Base-by-base conservation (phyloP, 2,888 invertebrate species). In the Andrena hattorfiana region DNA sequence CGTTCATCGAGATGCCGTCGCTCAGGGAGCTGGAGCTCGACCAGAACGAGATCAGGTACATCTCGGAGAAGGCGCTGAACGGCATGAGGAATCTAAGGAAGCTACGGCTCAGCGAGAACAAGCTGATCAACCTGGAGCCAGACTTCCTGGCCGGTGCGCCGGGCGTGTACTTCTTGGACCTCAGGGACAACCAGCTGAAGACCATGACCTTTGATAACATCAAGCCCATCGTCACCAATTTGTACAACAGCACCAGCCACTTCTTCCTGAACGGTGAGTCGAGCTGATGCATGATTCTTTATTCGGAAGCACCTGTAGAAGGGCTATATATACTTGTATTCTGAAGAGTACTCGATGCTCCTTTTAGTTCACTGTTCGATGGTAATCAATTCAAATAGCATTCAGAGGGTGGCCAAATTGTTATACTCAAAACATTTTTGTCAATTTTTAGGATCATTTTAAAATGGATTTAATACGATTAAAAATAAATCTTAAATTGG, bases 1-100 rank as follows among this genome's bases (percentile, higher is more conserved):
- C 97, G 51, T 98, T 98, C 94, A 96, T 96, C 0, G 97, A 97
- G 92, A 94, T 97, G 93, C 97, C 97, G 95, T 96, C 96, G 90
- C 94, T 97, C 51, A 95, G 96, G 76, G 97, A 97, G 91, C 94
- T 97, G 90, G 95, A 96, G 60, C 94, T 97, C 90, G 97, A 97
- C 90, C 96, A 96, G 91, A 97, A 97, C 92, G 95, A 95, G 87
- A 95, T 97, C 91, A 94, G 96, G 94, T 96, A 96, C 91, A 96
- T 98, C 88, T 96, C 97, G 13, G 96, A 97, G 90, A 95, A 97
- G 77, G 97, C 97, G 26, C 96, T 98, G 90, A 96, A 96, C 82
- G 97, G 97, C 0, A 94, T 98, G 91, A 96, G 96, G 83, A 96
- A 96, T 92, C 95, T 98, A 86, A 95, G 95, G 91, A 96, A 96